phyloP scores from a whole-genome alignment of 2,888 invertebrate genomes.

The Portevinia maculata region DNA sequence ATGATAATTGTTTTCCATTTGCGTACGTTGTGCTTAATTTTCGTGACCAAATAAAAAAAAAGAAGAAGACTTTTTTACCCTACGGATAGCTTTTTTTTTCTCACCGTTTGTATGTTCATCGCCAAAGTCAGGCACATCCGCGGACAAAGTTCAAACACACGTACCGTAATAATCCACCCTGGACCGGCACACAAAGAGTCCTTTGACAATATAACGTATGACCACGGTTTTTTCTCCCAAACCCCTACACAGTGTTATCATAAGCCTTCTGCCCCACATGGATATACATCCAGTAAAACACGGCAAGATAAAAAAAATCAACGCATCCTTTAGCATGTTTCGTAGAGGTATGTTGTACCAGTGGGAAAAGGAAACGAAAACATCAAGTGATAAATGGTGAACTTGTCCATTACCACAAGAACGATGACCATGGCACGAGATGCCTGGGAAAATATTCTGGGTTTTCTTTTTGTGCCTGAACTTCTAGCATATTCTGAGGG shows the following conservation, averaged over 20 bases:
- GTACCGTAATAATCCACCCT: conserved; percentile 44
- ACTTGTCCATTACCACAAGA: conserved; percentile 41
- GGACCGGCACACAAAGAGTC: conserved; percentile 21
- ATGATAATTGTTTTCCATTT: conserved; percentile 24
- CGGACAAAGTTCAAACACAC: conserved; percentile 10
- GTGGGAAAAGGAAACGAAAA: conserved; percentile 65
- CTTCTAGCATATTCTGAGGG: background rate
- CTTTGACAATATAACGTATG: conserved; percentile 57
- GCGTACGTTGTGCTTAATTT: background rate
- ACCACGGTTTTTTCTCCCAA: conserved; percentile 45
- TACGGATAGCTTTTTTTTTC: background rate
- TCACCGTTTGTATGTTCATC: background rate
- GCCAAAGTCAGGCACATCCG: conserved; percentile 39
- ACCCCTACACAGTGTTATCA: conserved; percentile 22
- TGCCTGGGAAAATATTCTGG: conserved; percentile 32
- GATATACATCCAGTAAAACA: conserved; percentile 4
- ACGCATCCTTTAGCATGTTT: conserved; percentile 8
- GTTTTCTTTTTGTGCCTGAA: conserved; percentile 21
- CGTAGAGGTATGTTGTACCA: conserved; percentile 29
- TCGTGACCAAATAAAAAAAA: conserved; percentile 11
- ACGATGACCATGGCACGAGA: conserved; percentile 38
- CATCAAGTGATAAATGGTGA: conserved; percentile 70
- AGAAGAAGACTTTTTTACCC: background rate
- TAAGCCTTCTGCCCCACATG: conserved; percentile 7
- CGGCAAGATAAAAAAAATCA: conserved; percentile 31